These are phyloP conservation scores for Charina bottae DNA, from an alignment of 2,113 vertebrate genomes.

Conservation along the genomic window DNA sequence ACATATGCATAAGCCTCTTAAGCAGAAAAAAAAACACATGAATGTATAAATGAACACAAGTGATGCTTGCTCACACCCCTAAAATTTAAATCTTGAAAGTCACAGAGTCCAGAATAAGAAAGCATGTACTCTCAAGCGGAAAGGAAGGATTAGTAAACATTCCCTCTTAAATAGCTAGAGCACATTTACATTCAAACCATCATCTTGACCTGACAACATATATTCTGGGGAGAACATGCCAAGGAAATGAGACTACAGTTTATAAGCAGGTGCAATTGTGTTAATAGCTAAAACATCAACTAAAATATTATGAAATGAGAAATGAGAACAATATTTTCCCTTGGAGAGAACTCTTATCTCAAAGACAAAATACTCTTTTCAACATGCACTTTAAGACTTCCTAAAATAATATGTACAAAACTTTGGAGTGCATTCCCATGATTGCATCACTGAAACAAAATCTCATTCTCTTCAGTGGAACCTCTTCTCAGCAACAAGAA, in stretches of 20 bases:
- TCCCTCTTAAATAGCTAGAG: background rate
- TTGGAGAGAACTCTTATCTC: background rate
- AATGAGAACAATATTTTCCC: background rate
- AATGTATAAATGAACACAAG: too few species aligned
- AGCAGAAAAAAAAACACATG: background rate
- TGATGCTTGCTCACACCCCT: background rate
- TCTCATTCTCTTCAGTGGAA: background rate
- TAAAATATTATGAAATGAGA: background rate
- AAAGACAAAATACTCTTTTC: background rate
- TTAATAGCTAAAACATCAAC: background rate
- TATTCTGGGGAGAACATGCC: background rate
- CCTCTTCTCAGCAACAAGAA: background rate
- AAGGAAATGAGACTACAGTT: background rate
- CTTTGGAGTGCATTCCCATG: background rate
- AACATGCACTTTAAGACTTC: background rate
- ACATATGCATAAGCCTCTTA: too few species aligned
- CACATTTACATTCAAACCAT: background rate
- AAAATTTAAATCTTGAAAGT: background rate
- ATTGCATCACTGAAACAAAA: background rate
- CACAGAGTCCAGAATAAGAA: background rate
- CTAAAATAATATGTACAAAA: background rate
- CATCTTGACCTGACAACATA: background rate
- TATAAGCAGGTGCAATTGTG: background rate
- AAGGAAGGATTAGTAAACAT: background rate
- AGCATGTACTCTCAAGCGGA: background rate